Evolutionary conservation across 2,113 vertebrate genomes (phyloP), one percentile per base, ranked within the genome.

Genomic region (Nematolebias whitei): DNA sequence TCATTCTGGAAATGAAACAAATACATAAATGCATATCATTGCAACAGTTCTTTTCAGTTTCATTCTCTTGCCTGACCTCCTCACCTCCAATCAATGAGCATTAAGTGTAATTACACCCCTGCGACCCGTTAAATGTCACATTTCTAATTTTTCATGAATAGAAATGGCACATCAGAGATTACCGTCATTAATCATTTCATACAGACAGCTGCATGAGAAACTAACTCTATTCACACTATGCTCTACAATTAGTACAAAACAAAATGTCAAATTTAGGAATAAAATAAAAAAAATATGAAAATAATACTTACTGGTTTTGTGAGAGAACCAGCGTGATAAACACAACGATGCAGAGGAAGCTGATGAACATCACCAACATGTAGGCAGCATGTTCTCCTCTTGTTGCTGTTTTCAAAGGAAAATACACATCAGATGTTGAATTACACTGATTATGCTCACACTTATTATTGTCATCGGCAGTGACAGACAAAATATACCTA

Each of bases 311-410:
- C 97, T 95, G 96, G 75, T 95, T 95, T 74, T 96, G 95, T 0
- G 94, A 95, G 76, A 96, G 70, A 84, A 95, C 68, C 48, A 98
- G 58, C 0, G 79, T 93, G 86, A 95, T 91, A 43, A 98, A 85
- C 68, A 99, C 56, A 44, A 96, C 74, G 20, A 96, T 66, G 0
- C 90, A 93, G 41, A 94, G 93, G 52, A 95, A 94, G 55, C 91
- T 87, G 63, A 98, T 90, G 63, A 96, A 84, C 41, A 94, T 92
- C 73, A 97, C 79, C 19, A 95, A 88, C 62, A 52, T 87, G 92
- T 78, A 97, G 65, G 81, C 90, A 39, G 91, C 77, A 78, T 86
- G 43, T 22, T 91, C 75, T 76, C 70, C 53, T 67, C 76, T 83
- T 64, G 61, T 79, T 18, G 79, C 95, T 99, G 89, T 49, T 91